Percentiles rank a stretch among this genome's conserved stretches.
Conservation (phyloP, 2,888 invertebrate genomes). For the Drosophila eohydei region DNA sequence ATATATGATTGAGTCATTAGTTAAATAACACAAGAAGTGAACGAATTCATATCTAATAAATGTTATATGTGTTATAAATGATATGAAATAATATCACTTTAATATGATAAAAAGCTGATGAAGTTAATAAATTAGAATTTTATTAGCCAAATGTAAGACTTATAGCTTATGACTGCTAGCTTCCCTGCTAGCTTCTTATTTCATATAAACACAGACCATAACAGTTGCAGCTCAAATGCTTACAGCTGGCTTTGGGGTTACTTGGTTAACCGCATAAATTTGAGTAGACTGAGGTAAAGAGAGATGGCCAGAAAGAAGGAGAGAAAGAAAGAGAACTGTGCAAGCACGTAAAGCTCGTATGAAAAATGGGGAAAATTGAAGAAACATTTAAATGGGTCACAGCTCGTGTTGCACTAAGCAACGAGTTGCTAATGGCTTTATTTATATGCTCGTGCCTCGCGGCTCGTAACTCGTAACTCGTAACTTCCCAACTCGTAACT, state of each 20-base stretch:
- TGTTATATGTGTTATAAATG: background rate
- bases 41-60: background rate
- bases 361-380: slow-evolving; percentile 12
- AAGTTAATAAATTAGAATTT: background rate
- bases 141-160: background rate
- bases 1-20: background rate
- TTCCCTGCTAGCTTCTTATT: background rate
- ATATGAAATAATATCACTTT: background rate
- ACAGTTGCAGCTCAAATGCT: background rate
- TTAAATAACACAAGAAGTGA: background rate
- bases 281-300: slow-evolving; percentile 3
- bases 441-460: slow-evolving; percentile 42
- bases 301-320: background rate
- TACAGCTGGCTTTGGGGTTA: slow-evolving; percentile 20
- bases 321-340: background rate
- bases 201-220: background rate
- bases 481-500: slow-evolving; percentile 32
- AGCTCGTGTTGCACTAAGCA: slow-evolving; percentile 53
- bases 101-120: background rate
- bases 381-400: slow-evolving; percentile 59
- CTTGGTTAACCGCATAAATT: slow-evolving; percentile 23
- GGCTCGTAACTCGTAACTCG: slow-evolving; percentile 11
- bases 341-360: slow-evolving; percentile 29
- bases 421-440: slow-evolving; percentile 56
- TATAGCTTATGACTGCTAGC: background rate